Conservation (phyloP, 2,888 invertebrate genomes). For the Odontomyia ornata region DNA sequence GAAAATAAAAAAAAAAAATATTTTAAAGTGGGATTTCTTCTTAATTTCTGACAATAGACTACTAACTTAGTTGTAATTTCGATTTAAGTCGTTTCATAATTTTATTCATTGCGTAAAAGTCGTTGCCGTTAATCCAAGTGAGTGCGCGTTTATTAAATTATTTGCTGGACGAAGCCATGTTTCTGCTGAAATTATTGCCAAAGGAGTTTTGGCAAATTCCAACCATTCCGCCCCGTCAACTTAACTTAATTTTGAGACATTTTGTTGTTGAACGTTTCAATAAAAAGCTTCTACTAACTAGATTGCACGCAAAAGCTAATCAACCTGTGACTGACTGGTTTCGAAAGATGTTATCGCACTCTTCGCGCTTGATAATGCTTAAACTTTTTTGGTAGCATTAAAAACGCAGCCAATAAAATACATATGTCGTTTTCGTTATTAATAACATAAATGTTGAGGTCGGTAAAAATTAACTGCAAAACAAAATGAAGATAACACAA, state of each 20-base stretch:
- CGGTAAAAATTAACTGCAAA: not conserved
- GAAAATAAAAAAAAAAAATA: conserved; percentile 32
- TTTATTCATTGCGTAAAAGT: conserved; percentile 47
- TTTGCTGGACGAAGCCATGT: not conserved
- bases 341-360: conserved; percentile 2
- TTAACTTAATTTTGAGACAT: conserved; percentile 18
- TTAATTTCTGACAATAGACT: no score
- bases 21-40: no score
- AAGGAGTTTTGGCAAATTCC: conserved; percentile 26
- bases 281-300: not conserved
- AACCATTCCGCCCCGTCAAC: not conserved
- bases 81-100: conserved; percentile 51
- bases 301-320: not conserved
- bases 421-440: conserved; percentile 36
- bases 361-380: not conserved
- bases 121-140: conserved; percentile 39
- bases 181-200: conserved; percentile 18
- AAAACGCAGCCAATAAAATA: conserved; percentile 26
- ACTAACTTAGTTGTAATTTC: conserved; percentile 52
- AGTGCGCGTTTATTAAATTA: not conserved
- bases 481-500: conserved; percentile 34
- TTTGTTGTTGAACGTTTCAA: not conserved
- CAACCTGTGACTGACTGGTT: not conserved
- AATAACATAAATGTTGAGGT: not conserved
- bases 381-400: conserved; percentile 3